Conservation (phyloP, 2,113 vertebrate genomes). For the Brachypodius melanocephalos region DNA sequence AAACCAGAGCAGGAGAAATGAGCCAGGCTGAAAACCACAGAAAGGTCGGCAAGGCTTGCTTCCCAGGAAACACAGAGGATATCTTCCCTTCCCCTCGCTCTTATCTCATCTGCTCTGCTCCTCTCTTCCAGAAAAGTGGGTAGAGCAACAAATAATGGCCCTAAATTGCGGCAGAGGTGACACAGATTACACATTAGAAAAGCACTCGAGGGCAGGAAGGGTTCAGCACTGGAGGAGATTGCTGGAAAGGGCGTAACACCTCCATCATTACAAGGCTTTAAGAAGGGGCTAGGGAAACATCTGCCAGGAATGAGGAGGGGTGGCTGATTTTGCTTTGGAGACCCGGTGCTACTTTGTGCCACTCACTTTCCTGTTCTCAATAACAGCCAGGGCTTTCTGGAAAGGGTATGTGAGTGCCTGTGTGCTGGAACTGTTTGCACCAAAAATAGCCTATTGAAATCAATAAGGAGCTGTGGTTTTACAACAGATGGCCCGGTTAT, state of each 20-base stretch:
- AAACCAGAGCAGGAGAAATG: background rate
- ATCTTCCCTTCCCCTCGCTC: background rate
- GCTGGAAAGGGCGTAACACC: background rate
- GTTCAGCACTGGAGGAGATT: background rate
- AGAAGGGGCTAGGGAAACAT: conserved; percentile 27
- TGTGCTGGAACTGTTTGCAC: background rate
- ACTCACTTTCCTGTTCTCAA: background rate
- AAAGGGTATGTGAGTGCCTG: background rate
- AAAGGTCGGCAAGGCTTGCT: background rate
- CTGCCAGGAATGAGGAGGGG: background rate
- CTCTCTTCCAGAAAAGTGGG: background rate
- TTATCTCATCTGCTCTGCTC: background rate
- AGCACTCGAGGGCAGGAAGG: background rate
- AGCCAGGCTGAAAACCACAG: background rate
- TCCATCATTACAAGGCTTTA: background rate
- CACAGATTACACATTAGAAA: conserved; percentile 14
- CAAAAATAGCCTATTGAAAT: conserved; percentile 1
- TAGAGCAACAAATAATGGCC: conserved; percentile 29
- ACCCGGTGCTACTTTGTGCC: background rate
- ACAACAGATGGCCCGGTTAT: background rate
- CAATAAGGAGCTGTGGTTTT: background rate
- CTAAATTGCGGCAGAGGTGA: background rate
- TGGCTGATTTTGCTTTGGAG: background rate
- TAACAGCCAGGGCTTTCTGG: background rate
- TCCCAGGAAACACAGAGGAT: background rate